Evolutionary conservation across 2,888 invertebrate species (phyloP), one percentile per base, ranked within the genome.

Genomic region (Psylliodes chrysocephalus): DNA sequence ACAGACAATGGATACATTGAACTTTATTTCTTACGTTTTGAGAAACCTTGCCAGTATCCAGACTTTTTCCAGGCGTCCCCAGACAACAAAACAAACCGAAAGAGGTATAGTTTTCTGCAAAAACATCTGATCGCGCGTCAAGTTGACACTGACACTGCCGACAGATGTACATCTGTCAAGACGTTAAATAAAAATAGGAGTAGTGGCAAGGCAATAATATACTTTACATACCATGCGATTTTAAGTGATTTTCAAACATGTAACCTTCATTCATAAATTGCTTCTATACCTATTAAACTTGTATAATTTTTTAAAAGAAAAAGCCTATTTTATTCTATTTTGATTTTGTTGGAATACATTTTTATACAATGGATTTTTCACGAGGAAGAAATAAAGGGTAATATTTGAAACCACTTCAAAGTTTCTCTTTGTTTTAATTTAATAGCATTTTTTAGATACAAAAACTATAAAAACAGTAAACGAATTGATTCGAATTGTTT

Each of bases 401-500:
- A 10, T 35, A 35, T 30, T 30, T 30, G 10, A 30, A n/a, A 1
- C 3, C n/a, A 14, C 6, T 35, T 10, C 3, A 35, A 3, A 3
- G 5, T 8, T 10, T 6, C 4, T 3, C 6, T 18, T 18, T 19
- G 44, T 46, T 46, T 28, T 47, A n/a, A 25, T 51, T 3, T 51
- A 15, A 15, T 12, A 51, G 25, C 33, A 17, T 18, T 18, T 22
- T 51, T 10, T 12, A 30, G 18, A 18, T 22, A 30, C 10, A 54
- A 40, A 42, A 3, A 54, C 15, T 42, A 8, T 42, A 54, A 40
- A 42, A 12, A 4, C 5, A 54, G 42, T 25, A 40, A 54, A 40
- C n/a, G 18, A 8, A 19, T 57, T 7, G 66, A 71, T 44, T 52
- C 63, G 6, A 62, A 18, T 22, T 70, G 71, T 14, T 71, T 72